Base-by-base conservation (phyloP, 2,797 vertebrate genomes). In the Schizopygopsis pylzovi region DNA sequence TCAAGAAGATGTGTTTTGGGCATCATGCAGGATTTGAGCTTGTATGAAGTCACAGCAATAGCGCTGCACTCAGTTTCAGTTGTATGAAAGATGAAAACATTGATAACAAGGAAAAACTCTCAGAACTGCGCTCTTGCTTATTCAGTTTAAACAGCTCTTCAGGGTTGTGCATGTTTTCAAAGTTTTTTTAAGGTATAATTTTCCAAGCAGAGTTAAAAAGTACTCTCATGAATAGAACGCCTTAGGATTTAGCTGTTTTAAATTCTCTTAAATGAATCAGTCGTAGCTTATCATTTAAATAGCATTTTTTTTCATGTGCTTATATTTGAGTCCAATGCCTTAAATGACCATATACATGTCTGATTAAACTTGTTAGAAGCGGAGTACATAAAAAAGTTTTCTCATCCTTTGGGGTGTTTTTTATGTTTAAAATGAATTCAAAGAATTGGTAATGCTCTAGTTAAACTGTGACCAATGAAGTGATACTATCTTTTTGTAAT, bases 291-390 rank as follows among this genome's bases (percentile, higher is more conserved):
- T 75, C 25, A 39, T n/a, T 80, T 37, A 33, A 67, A 6, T 6
- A 25, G 13, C n/a, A 52, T 41, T 9, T 61, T 20, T 76, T 76
- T 37, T 39, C 28, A 75, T 67, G 41, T 67, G 13, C 33, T 76
- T 83, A 37, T 33, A 18, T 76, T 52, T 39, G 8, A 73, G 25
- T 82, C 54, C n/a, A 43, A 1, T 71, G 65, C 65, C 20, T 81
- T 63, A 75, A 49, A 75, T 33, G 18, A 33, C 41, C 71, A 59
- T 33, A 47, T 4, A 4, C 43, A 43, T 73, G 9, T 6, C 37
- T 61, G 25, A 22, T 65, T 65, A 37, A 39, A 83, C 37, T 15
- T 39, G 0, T 2, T 56, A 11, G 9, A 76, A 77, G 33, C 16
- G 18, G 81, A 63, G 6, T 4, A n/a, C 41, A 82, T 16, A 12